phyloP scores from a whole-genome alignment of 2,797 vertebrate species.

The Sciaenops ocellatus region DNA sequence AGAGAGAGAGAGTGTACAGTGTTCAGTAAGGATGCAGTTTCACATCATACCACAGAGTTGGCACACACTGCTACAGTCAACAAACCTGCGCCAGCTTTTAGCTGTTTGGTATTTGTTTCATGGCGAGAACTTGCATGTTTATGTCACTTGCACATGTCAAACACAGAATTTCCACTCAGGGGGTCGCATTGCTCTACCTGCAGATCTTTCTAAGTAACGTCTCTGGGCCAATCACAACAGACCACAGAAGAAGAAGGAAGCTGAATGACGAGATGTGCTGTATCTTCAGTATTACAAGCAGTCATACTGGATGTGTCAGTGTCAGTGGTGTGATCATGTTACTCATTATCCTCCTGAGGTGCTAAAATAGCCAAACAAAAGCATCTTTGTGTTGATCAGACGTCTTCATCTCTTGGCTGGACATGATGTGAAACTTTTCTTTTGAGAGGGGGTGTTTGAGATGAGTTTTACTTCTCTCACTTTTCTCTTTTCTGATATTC shows the following conservation, averaged over 20 bases:
- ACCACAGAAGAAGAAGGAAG: not conserved
- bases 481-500: not conserved
- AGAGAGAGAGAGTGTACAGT: not conserved
- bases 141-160: constrained; percentile 4
- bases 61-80: not conserved
- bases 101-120: constrained; percentile 7
- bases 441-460: not conserved
- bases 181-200: not conserved
- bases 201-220: not conserved
- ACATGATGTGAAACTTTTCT: not conserved
- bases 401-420: not conserved
- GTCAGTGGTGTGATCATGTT: not conserved
- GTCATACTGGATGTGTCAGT: not conserved
- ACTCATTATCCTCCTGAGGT: not conserved
- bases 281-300: not conserved
- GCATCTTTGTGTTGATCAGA: not conserved
- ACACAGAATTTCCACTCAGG: not conserved
- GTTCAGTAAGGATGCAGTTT: not conserved
- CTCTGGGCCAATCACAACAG: not conserved
- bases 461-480: not conserved
- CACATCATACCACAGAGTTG: not conserved
- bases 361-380: not conserved
- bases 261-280: not conserved
- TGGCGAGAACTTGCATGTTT: not conserved
- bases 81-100: not conserved